Evolutionary conservation across 1,140 invertebrate genomes (phyloP).

Genomic region (Akabosia matsudoensis): DNA sequence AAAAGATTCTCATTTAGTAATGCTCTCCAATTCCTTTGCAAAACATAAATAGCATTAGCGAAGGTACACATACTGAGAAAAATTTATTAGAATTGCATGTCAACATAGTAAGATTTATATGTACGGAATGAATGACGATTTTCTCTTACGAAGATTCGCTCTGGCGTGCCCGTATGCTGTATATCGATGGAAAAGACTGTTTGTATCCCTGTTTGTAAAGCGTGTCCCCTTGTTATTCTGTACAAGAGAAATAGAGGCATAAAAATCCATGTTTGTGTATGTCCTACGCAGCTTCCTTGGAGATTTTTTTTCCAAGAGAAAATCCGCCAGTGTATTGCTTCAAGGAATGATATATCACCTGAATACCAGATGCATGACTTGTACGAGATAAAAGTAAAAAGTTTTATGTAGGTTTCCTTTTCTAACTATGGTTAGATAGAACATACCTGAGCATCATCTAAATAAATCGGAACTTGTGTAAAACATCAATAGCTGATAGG

Average conservation of each 20-base stretch:
- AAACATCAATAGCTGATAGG: too few species aligned
- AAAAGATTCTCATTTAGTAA: background rate
- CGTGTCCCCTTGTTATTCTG: too few species aligned
- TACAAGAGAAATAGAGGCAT: background rate
- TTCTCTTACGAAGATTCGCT: background rate
- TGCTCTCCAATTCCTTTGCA: background rate
- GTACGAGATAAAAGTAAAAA: too few species aligned
- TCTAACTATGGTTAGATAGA: too few species aligned
- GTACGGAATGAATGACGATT: background rate
- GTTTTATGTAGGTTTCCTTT: background rate
- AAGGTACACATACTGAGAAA: background rate
- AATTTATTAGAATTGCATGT: background rate
- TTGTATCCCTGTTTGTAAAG: background rate
- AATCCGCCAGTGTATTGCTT: constrained; percentile 2
- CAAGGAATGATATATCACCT: constrained; percentile 10
- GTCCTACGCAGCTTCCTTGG: background rate
- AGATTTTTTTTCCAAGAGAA: background rate
- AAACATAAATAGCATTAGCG: background rate
- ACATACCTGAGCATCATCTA: too few species aligned
- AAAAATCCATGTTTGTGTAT: background rate
- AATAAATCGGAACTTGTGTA: too few species aligned
- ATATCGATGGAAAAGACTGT: background rate
- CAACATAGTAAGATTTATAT: background rate
- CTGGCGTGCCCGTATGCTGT: background rate
- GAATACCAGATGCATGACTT: constrained; percentile 2